Evolutionary conservation across 2,797 vertebrate species (phyloP).

Genomic region (Apodemus agrarius): DNA sequence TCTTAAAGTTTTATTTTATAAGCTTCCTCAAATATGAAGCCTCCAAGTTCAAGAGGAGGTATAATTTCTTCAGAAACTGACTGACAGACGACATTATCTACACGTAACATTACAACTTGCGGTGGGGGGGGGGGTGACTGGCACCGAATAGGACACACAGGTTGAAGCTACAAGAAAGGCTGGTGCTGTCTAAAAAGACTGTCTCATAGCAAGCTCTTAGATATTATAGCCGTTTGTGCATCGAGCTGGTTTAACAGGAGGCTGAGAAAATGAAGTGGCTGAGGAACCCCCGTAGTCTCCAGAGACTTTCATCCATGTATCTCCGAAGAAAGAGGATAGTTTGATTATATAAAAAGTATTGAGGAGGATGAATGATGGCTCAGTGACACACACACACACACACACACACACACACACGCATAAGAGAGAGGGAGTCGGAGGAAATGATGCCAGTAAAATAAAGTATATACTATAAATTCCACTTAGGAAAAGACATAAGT

Average conservation of each 20-base stretch:
- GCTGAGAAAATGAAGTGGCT: not conserved
- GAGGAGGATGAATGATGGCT: not conserved
- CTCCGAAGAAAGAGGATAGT: conserved; percentile 32
- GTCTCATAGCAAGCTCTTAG: not conserved
- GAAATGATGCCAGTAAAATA: conserved; percentile 10
- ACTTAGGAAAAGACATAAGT: conserved; percentile 33
- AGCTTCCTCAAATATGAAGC: not conserved
- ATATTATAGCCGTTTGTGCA: not conserved
- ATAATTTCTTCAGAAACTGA: not conserved
- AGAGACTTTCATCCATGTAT: conserved; percentile 8
- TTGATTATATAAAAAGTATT: not conserved
- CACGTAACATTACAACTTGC: not conserved
- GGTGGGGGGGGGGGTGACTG: not conserved
- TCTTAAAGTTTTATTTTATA: not conserved
- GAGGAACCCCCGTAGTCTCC: not conserved
- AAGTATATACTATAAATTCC: conserved; percentile 11
- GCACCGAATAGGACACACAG: not conserved
- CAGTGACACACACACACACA: not conserved
- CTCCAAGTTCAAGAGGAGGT: not conserved
- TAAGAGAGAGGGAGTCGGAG: not conserved
- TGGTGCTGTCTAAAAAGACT: not conserved
- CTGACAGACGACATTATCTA: not conserved
- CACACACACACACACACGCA: not conserved
- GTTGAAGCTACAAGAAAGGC: conserved; percentile 12
- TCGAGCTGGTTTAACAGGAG: not conserved